A percentile compares a stretch with the other conserved stretches of the same genome.
These are phyloP conservation scores for Serinus canaria DNA, from an alignment of 2,113 vertebrate species.

Conservation along the genomic window DNA sequence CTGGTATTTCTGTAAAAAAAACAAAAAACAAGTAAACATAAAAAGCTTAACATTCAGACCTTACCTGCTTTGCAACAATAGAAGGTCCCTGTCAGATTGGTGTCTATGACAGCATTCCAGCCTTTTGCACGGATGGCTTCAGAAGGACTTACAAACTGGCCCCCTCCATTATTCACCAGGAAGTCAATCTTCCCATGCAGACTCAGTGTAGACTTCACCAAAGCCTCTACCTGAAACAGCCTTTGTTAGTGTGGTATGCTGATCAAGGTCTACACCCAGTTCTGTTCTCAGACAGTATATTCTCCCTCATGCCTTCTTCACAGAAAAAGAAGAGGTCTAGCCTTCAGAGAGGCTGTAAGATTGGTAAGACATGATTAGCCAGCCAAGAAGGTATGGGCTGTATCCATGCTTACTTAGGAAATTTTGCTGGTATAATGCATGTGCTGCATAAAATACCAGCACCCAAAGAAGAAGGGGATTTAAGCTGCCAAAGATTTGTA, in stretches of 20 bases:
- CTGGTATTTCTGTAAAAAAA: neutral
- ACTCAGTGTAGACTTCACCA: slow-evolving; percentile 82
- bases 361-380: neutral
- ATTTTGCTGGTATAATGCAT: neutral
- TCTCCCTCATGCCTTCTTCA: neutral
- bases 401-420: neutral
- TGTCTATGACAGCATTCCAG: slow-evolving; percentile 93
- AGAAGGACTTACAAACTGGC: slow-evolving; percentile 82
- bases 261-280: neutral
- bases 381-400: neutral
- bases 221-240: slow-evolving; percentile 80
- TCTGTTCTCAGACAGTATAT: neutral
- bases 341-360: neutral
- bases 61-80: slow-evolving; percentile 90
- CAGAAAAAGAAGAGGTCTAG: neutral
- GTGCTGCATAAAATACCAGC: neutral
- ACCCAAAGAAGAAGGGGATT: neutral
- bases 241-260: neutral
- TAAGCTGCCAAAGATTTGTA: neutral
- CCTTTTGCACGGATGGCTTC: slow-evolving; percentile 86
- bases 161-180: slow-evolving; percentile 93
- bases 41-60: neutral
- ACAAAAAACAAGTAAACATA: neutral
- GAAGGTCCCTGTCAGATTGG: slow-evolving; percentile 95
- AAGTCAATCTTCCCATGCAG: slow-evolving; percentile 83